Evolutionary conservation across 2,113 vertebrate genomes (phyloP).

Genomic region (Myxocyprinus asiaticus): DNA sequence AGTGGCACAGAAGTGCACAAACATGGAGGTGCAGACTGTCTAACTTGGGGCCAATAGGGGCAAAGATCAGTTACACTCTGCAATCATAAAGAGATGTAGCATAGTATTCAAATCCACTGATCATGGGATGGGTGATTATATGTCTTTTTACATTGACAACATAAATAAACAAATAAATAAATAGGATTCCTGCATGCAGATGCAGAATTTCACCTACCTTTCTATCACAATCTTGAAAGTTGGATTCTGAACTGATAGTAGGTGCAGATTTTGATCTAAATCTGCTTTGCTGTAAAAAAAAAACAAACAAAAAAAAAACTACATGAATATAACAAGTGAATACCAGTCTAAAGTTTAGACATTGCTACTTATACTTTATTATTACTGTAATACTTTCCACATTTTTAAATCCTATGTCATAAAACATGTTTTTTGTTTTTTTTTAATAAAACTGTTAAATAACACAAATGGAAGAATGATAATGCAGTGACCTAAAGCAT

Average conservation of each 20-base stretch:
- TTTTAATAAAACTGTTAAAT: too few species aligned
- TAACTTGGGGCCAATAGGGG: background rate
- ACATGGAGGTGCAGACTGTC: background rate
- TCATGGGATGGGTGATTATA: background rate
- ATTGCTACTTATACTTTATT: too few species aligned
- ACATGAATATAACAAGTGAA: background rate
- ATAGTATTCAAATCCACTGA: background rate
- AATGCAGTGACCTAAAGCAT: too few species aligned
- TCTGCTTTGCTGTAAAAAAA: conserved; percentile 22
- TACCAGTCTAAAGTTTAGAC: background rate
- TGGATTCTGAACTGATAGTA: too few species aligned
- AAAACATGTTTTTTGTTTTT: too few species aligned
- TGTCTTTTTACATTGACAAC: background rate
- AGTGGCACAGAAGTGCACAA: background rate
- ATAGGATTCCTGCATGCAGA: background rate
- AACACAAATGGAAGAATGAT: too few species aligned
- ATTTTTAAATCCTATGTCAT: too few species aligned
- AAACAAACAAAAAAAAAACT: background rate
- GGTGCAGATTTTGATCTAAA: conserved; percentile 19
- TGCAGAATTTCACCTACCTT: background rate
- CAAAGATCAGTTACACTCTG: background rate
- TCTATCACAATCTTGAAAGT: background rate
- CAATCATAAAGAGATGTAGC: background rate
- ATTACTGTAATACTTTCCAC: too few species aligned
- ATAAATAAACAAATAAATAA: background rate